Evolutionary conservation across 2,797 vertebrate genomes (phyloP), one percentile per base, ranked within the genome.

Genomic region (Hozukius guyotensis): DNA sequence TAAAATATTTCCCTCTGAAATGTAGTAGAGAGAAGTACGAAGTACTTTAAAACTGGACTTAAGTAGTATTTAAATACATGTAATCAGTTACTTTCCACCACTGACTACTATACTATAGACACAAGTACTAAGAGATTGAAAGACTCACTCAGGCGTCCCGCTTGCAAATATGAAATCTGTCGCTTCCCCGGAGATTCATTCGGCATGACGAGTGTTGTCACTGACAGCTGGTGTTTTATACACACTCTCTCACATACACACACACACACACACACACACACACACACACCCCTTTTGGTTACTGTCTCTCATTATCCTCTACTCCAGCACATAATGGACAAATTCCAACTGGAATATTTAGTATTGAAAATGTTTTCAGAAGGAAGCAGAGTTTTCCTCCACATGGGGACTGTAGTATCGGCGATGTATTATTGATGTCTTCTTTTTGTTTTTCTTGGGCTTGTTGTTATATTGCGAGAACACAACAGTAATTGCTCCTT

Each of bases 401-500:
- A 14, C 77, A 62, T 18, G 53, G 68, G 56, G 49, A 53, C 57
- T 59, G 61, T 56, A 68, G 71, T 61, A 61, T 82, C 56, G 66
- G 60, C 9, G 18, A 87, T 85, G 78, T 84, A 74, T 91, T 88
- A 93, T 88, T 89, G 85, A 91, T 89, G 88, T 88, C 82, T 87
- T 77, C 73, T 87, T 88, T 87, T 81, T 84, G 67, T 88, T 91
- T 89, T 89, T 86, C 81, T 76, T 53, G 8, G 65, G 72, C 74
- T 90, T 78, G 85, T 89, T 86, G 79, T 88, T 83, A 75, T 82
- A 83, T 83, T 77, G 73, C 25, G n/a, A 84, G 77, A 90, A 85
- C 85, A 80, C 82, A 85, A 85, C 83, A 66, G 82, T 91, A 93
- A 91, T 91, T 91, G 90, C 79, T 89, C 89, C 87, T 72, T 66